Conservation (phyloP, 2,888 invertebrate species). For the Seira sanloemensis region DNA sequence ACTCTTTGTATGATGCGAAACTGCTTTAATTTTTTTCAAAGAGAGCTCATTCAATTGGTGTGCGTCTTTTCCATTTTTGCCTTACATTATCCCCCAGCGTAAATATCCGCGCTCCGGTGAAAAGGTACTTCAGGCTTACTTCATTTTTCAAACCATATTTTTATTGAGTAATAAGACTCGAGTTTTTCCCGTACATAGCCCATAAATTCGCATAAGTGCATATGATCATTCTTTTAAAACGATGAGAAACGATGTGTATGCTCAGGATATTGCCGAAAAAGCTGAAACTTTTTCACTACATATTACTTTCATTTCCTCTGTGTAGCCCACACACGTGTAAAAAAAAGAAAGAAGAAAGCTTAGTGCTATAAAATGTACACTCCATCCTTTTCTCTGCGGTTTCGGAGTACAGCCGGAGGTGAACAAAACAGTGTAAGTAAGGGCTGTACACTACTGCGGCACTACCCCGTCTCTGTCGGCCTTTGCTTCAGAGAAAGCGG, state of each 20-base stretch:
- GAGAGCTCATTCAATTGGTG: neutral
- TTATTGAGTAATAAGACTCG: neutral
- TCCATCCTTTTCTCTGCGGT: neutral
- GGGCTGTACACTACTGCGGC: too few species aligned
- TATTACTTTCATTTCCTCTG: conserved; percentile 1
- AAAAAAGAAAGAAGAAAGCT: too few species aligned
- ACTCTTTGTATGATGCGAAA: neutral
- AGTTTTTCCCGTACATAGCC: neutral
- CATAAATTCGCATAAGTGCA: conserved; percentile 27
- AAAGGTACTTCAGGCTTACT: too few species aligned
- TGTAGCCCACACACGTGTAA: neutral
- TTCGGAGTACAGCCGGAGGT: neutral
- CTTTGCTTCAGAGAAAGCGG: neutral
- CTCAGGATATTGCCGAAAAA: conserved; percentile 1
- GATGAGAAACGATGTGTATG: conserved; percentile 41
- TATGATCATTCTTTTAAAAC: conserved; percentile 35
- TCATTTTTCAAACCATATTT: neutral
- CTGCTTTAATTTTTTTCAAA: neutral
- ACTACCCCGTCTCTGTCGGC: neutral
- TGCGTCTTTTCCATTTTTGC: neutral
- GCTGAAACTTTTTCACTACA: neutral
- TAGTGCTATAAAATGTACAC: conserved; percentile 3
- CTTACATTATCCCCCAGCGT: too few species aligned
- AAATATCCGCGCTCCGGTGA: neutral
- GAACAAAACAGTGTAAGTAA: too few species aligned